These are phyloP conservation scores for Ips nitidus DNA, from an alignment of 1,140 invertebrate genomes.

Conservation along the genomic window DNA sequence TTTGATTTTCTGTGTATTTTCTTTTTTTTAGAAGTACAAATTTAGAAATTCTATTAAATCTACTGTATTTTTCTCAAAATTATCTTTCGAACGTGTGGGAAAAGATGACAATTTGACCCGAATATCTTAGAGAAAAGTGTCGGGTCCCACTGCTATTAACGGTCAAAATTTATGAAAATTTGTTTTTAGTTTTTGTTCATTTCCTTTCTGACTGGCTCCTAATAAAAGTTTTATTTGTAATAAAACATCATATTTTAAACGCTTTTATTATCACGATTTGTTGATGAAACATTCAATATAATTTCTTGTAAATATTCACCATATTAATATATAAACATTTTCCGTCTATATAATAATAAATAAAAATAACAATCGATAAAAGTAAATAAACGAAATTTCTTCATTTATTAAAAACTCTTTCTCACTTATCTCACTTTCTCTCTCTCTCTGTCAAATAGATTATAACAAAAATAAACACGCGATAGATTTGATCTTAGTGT, in stretches of 20 bases:
- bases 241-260: not conserved
- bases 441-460: conserved; percentile 41
- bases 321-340: conserved; percentile 27
- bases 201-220: not conserved
- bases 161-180: no score
- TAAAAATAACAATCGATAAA: conserved; percentile 39
- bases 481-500: conserved; percentile 52
- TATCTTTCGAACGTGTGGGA: no score
- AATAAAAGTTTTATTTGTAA: not conserved
- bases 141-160: no score
- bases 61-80: no score
- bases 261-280: conserved; percentile 33
- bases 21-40: no score
- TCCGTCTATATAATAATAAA: conserved; percentile 28
- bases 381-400: conserved; percentile 49
- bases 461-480: conserved; percentile 56
- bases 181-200: no score
- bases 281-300: conserved; percentile 35
- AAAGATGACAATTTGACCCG: no score
- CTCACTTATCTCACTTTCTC: no score
- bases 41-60: no score
- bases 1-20: no score
- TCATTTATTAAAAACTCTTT: conserved; percentile 51
- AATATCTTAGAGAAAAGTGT: no score
- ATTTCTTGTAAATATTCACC: conserved; percentile 32